These are phyloP conservation scores for Speoplatyrhinus poulsoni DNA, from an alignment of 2,113 vertebrate species.

Conservation along the genomic window DNA sequence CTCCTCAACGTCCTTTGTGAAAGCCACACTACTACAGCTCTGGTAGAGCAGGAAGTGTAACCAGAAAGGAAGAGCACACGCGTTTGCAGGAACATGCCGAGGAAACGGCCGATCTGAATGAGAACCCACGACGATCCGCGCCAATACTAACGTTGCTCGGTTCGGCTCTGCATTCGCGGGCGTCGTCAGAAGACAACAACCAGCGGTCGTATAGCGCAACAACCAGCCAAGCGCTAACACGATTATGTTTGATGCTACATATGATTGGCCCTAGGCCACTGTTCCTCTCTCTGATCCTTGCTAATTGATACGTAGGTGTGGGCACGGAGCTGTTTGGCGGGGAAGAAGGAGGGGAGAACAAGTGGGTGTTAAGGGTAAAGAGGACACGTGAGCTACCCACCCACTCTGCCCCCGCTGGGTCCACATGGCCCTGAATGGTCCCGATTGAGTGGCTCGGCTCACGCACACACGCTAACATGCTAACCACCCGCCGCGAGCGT, in stretches of 20 bases:
- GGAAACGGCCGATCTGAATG: not conserved
- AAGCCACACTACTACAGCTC: constrained; percentile 33
- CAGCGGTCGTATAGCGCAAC: constrained; percentile 13
- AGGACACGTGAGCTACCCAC: not conserved
- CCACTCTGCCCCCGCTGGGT: too few relatives aligned
- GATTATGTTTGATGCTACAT: constrained; percentile 58
- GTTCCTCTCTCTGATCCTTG: constrained; percentile 57
- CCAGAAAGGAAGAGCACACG: constrained; percentile 43
- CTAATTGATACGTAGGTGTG: constrained; percentile 58
- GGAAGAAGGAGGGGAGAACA: constrained; percentile 19
- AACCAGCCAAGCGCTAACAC: constrained; percentile 31
- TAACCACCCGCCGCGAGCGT: constrained; percentile 51
- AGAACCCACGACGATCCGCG: constrained; percentile 11
- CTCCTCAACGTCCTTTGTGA: constrained; percentile 61
- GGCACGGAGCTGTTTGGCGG: constrained; percentile 12
- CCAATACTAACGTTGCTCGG: constrained; percentile 26
- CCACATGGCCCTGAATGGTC: too few relatives aligned
- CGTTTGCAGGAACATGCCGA: constrained; percentile 18
- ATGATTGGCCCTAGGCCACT: constrained; percentile 58
- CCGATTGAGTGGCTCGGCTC: too few relatives aligned
- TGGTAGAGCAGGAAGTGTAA: constrained; percentile 51
- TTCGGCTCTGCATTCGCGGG: constrained; percentile 26
- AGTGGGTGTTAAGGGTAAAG: not conserved
- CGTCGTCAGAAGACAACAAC: constrained; percentile 14
- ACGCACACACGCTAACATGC: too few relatives aligned